Conservation (phyloP, 2,113 vertebrate genomes). For the Xenotilapia longispinis region DNA sequence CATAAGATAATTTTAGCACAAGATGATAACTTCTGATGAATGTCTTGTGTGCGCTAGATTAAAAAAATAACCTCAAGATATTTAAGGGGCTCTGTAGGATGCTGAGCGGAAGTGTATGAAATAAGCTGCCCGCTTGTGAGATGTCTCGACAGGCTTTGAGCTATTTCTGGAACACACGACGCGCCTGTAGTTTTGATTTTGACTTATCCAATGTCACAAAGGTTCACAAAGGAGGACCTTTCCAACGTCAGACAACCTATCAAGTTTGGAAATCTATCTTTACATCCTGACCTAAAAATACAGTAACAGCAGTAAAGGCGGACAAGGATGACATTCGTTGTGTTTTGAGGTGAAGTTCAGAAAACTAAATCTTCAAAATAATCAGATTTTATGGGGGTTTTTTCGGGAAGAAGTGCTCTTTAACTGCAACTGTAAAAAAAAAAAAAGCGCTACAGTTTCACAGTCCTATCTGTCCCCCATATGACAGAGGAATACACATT, state of each 20-base stretch:
- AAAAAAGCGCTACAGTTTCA: neutral
- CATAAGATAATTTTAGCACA: neutral
- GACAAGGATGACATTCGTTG: neutral
- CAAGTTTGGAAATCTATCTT: neutral
- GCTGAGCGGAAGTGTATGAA: neutral
- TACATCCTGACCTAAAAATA: neutral
- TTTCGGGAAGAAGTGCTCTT: neutral
- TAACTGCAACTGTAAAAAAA: neutral
- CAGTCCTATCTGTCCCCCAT: neutral
- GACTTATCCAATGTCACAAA: neutral
- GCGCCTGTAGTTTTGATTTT: neutral
- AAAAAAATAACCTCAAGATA: neutral
- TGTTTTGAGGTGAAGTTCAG: neutral
- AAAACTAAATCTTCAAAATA: neutral
- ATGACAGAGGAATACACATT: neutral
- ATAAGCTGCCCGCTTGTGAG: neutral
- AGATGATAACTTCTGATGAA: neutral
- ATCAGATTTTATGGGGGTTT: accelerated
- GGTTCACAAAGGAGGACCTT: neutral
- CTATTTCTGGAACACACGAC: neutral
- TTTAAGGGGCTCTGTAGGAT: neutral
- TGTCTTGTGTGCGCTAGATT: neutral
- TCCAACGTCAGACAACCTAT: neutral
- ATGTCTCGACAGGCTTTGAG: neutral
- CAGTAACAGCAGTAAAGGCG: neutral